Evolutionary conservation across 2,888 invertebrate species (phyloP).

Genomic region (Drosophila subquinaria): DNA sequence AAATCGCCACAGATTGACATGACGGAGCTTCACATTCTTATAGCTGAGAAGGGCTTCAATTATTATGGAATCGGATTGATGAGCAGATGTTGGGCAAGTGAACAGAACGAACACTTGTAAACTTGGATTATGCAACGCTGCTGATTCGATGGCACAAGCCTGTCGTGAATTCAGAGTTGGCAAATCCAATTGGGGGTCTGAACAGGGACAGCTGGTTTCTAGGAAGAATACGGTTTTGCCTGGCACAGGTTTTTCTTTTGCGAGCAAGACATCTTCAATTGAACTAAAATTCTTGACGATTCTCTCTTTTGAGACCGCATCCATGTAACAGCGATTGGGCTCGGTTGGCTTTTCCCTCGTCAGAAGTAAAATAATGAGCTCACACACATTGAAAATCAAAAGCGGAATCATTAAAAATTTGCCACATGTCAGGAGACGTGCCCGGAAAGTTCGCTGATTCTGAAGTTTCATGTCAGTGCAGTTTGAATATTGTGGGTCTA

Average conservation of each 20-base stretch:
- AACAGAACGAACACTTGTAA: conserved; percentile 9
- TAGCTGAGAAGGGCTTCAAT: conserved; percentile 5
- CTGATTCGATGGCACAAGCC: conserved; percentile 22
- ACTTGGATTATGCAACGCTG: conserved; percentile 17
- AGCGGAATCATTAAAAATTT: conserved; percentile 2
- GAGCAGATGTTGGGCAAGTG: neutral
- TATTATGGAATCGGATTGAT: conserved; percentile 2
- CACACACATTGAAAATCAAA: neutral
- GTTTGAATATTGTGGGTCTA: neutral
- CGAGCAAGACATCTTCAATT: neutral
- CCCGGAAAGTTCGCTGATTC: neutral
- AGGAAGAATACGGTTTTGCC: neutral
- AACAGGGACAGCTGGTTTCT: conserved; percentile 1
- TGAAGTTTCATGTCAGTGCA: neutral
- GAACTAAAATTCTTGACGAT: neutral
- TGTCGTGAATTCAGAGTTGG: conserved; percentile 1
- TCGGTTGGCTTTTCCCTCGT: neutral
- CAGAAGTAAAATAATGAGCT: neutral
- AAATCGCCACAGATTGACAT: conserved; percentile 8
- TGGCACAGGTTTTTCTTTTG: neutral
- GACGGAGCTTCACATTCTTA: conserved; percentile 13
- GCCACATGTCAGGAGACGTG: neutral
- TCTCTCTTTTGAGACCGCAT: neutral
- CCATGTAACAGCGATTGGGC: neutral
- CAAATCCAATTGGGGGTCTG: neutral